A percentile compares a stretch with the other conserved stretches of the same genome.
phyloP scores from a whole-genome alignment of 1,140 invertebrate genomes.

The Steinernema khuongi region DNA sequence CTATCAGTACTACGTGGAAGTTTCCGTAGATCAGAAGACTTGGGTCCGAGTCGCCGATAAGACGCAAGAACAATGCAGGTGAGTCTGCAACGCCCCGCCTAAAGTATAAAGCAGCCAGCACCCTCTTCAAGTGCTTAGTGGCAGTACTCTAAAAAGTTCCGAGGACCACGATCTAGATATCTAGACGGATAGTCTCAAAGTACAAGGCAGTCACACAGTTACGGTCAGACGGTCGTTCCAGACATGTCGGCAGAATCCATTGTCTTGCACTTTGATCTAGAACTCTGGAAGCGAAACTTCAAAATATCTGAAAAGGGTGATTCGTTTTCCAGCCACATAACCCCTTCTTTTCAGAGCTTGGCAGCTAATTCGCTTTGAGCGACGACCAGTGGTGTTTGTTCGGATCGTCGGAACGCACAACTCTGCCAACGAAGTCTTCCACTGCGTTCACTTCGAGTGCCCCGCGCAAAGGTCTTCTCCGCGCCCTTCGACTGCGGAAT shows the following conservation, averaged over 20 bases:
- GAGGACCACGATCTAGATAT: no score
- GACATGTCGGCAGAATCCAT: no score
- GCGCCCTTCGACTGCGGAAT: background rate
- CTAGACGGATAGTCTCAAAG: background rate
- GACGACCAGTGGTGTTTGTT: constrained; percentile 82
- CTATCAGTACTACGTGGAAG: constrained; percentile 92
- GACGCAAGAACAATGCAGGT: constrained; percentile 68
- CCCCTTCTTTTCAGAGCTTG: constrained; percentile 67
- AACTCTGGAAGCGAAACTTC: no score
- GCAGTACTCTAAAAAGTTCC: no score
- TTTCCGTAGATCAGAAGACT: constrained; percentile 80
- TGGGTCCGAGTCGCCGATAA: constrained; percentile 77
- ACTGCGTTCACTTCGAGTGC: constrained; percentile 94
- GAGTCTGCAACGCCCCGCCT: background rate
- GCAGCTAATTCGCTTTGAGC: constrained; percentile 79
- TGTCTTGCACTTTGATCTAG: no score
- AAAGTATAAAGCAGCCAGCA: constrained; percentile 6
- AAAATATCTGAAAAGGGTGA: no score
- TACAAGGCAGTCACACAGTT: no score
- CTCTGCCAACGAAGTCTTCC: constrained; percentile 72
- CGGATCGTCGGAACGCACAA: constrained; percentile 65
- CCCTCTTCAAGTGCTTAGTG: background rate
- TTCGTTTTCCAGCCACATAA: background rate
- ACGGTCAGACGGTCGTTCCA: no score
- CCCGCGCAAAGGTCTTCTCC: constrained; percentile 61